These are phyloP conservation scores for Oxyruncus cristatus DNA, from an alignment of 2,113 vertebrate species.

Conservation along the genomic window DNA sequence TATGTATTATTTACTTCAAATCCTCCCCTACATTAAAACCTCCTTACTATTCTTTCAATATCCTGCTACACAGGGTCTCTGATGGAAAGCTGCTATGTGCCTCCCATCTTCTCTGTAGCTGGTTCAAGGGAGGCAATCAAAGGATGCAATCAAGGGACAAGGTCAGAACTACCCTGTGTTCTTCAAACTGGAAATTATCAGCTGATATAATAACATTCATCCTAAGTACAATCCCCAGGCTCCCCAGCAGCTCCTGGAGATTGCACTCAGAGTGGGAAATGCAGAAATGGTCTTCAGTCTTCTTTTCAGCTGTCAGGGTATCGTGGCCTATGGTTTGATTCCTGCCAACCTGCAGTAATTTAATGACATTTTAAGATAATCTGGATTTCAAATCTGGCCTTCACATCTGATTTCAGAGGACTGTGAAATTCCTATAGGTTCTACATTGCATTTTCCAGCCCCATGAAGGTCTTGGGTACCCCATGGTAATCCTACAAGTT, in stretches of 20 bases:
- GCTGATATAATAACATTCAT: constrained; percentile 5
- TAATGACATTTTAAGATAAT: background rate
- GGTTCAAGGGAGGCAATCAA: constrained; percentile 45
- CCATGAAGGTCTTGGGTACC: background rate
- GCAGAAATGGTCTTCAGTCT: background rate
- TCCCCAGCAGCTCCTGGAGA: background rate
- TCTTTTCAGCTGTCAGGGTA: background rate
- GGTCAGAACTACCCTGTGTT: constrained; percentile 23
- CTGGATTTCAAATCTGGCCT: background rate
- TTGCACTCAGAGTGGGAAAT: background rate
- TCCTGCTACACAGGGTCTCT: background rate
- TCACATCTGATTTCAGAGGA: background rate
- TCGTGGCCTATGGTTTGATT: background rate
- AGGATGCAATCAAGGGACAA: constrained; percentile 20
- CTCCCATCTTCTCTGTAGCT: constrained; percentile 26
- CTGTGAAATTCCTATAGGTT: background rate
- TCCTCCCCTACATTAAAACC: constrained; percentile 28
- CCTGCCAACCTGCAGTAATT: background rate
- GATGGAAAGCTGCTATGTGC: background rate
- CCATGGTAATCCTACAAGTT: background rate
- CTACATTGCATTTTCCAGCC: background rate
- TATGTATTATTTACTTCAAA: constrained; percentile 46
- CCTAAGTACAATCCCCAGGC: background rate
- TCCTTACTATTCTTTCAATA: constrained; percentile 43
- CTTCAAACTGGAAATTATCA: constrained; percentile 44